Percentiles rank a stretch among this genome's conserved stretches.
These are phyloP conservation scores for Monoplex corrugatus DNA, from an alignment of 2,888 invertebrate genomes.

Conservation along the genomic window DNA sequence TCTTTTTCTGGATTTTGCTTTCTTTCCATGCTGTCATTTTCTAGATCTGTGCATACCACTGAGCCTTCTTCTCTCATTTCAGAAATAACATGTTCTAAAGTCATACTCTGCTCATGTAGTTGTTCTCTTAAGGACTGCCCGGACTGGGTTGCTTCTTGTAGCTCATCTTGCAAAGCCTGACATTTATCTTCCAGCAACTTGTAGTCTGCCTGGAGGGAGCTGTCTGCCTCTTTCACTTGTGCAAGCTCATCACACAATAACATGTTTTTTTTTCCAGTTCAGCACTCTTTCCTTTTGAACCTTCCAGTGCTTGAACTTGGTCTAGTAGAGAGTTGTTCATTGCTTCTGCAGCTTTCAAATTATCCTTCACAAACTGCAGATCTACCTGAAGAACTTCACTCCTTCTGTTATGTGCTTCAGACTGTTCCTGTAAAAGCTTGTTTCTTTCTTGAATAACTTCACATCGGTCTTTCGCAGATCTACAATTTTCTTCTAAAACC, in stretches of 20 bases:
- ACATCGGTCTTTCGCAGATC: not conserved
- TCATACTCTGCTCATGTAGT: slow-evolving; percentile 37
- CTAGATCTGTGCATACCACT: not conserved
- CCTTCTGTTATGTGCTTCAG: not conserved
- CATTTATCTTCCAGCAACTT: slow-evolving; percentile 17
- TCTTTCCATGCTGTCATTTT: not conserved
- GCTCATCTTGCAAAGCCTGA: slow-evolving; percentile 13
- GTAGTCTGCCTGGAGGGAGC: not conserved
- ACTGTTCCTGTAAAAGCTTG: not conserved
- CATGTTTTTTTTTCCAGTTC: not conserved
- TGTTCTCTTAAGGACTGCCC: slow-evolving; percentile 28
- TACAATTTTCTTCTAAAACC: slow-evolving; percentile 24
- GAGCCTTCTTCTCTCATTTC: slow-evolving; percentile 32
- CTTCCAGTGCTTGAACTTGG: not conserved
- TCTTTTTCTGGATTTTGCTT: not conserved
- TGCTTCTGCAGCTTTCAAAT: slow-evolving; percentile 30
- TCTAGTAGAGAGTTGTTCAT: slow-evolving; percentile 7
- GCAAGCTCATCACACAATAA: not conserved
- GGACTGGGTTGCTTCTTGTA: not conserved
- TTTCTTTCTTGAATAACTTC: slow-evolving; percentile 6
- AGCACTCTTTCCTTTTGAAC: not conserved
- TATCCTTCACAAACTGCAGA: slow-evolving; percentile 41
- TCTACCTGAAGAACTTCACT: slow-evolving; percentile 29
- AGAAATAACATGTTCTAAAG: slow-evolving; percentile 33
- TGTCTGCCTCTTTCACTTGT: not conserved